A percentile compares a stretch with the other conserved stretches of the same genome.
Conservation (phyloP, 2,888 invertebrate genomes). For the Erebia epiphron region DNA sequence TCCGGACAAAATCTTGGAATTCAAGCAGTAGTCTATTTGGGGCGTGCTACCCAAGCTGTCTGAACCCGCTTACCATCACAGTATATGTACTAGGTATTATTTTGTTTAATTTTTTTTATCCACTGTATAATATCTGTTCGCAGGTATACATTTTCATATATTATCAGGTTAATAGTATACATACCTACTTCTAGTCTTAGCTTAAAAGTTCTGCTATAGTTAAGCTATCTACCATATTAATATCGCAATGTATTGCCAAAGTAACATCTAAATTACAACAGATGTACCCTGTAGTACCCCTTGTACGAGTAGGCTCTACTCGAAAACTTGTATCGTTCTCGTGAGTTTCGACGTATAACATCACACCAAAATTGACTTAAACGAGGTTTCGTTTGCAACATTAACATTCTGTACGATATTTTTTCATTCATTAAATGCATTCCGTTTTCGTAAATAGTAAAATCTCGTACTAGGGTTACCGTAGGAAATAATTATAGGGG, state of each 20-base stretch:
- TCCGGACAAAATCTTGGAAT: no score
- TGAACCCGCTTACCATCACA: no score
- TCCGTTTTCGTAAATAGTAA: not conserved
- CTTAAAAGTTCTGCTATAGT: not conserved
- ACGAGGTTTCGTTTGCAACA: no score
- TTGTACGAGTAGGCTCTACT: not conserved
- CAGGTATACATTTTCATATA: no score
- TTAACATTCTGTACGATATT: not conserved
- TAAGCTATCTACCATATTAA: not conserved
- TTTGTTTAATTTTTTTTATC: no score
- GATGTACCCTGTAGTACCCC: not conserved
- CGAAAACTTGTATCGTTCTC: not conserved
- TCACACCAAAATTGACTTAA: not conserved
- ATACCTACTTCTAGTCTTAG: slow-evolving; percentile 6
- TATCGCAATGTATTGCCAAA: slow-evolving; percentile 1
- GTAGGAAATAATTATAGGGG: not conserved
- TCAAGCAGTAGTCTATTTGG: no score
- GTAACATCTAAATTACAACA: not conserved
- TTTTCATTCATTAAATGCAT: not conserved
- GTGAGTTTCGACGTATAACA: not conserved
- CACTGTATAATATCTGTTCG: no score
- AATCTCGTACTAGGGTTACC: not conserved
- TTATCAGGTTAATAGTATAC: not conserved
- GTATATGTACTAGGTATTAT: no score
- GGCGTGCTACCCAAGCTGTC: no score